phyloP scores from a whole-genome alignment of 2,113 vertebrate species.

The Empidonax alnorum region DNA sequence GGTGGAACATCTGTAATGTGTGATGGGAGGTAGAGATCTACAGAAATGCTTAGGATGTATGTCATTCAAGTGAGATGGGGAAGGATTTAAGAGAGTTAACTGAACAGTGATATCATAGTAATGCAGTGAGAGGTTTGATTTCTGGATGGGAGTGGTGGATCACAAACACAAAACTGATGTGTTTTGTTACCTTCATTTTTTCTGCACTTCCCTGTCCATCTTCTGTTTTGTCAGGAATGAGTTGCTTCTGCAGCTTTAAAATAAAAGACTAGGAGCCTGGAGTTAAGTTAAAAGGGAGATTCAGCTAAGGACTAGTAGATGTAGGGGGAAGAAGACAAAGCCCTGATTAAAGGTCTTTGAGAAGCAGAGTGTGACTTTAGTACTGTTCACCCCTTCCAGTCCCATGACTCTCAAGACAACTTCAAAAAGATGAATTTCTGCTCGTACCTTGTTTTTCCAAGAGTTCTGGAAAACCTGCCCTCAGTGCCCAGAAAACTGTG shows the following conservation, averaged over 20 bases:
- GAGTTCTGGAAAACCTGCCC: constrained; percentile 23
- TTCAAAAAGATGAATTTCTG: not conserved
- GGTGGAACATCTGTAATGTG: not conserved
- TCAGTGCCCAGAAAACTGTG: not conserved
- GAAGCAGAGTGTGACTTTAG: not conserved
- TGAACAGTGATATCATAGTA: not conserved
- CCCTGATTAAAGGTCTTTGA: not conserved
- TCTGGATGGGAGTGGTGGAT: not conserved
- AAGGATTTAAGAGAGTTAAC: not conserved
- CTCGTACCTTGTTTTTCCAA: not conserved
- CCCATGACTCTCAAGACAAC: not conserved
- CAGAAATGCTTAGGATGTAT: not conserved
- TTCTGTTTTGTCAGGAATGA: not conserved
- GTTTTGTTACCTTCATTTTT: not conserved
- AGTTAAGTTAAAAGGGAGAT: not conserved
- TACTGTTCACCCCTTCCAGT: not conserved
- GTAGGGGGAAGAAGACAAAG: not conserved
- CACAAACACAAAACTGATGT: not conserved
- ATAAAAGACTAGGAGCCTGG: not conserved
- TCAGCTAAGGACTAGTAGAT: not conserved
- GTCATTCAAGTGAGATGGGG: not conserved
- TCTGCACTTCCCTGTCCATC: not conserved
- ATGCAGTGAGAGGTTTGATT: not conserved
- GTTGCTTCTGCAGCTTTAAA: not conserved
- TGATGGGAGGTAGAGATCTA: not conserved